Evolutionary conservation across 2,113 vertebrate species (phyloP).

Genomic region (Microcebus jonahi): DNA sequence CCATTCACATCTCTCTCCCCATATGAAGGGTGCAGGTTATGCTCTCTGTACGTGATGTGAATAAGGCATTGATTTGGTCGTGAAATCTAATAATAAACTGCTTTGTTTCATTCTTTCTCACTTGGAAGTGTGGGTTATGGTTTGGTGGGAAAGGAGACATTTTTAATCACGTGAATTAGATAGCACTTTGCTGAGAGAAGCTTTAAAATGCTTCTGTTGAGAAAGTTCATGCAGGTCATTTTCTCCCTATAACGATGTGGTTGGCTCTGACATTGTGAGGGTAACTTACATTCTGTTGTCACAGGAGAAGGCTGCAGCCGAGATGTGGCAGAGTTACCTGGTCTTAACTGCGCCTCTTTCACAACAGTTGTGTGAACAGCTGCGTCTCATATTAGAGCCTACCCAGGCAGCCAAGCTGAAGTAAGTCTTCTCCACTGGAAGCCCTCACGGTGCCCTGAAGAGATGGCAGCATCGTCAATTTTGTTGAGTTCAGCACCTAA

Average conservation of each 20-base stretch:
- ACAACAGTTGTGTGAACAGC: constrained; percentile 97
- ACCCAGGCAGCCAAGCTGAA: constrained; percentile 96
- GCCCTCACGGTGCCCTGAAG: accelerated
- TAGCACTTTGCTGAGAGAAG: background rate
- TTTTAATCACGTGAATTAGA: background rate
- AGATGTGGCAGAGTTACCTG: constrained; percentile 96
- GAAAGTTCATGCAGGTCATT: background rate
- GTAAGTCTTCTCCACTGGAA: constrained; percentile 82
- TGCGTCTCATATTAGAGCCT: constrained; percentile 96
- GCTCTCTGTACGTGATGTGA: background rate
- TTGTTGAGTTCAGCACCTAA: background rate
- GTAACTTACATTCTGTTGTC: background rate
- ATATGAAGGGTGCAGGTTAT: background rate
- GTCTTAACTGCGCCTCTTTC: constrained; percentile 93
- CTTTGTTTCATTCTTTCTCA: background rate
- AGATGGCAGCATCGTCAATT: too few relatives aligned
- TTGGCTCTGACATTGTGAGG: background rate
- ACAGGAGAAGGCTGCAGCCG: constrained; percentile 91
- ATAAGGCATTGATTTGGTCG: background rate
- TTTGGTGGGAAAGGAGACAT: background rate
- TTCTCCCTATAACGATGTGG: background rate
- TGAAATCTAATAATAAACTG: background rate
- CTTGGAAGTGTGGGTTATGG: background rate
- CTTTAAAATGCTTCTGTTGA: background rate
- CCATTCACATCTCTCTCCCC: background rate